Conservation (phyloP, 2,888 invertebrate genomes). For the Aphelenchoides bicaudatus region DNA sequence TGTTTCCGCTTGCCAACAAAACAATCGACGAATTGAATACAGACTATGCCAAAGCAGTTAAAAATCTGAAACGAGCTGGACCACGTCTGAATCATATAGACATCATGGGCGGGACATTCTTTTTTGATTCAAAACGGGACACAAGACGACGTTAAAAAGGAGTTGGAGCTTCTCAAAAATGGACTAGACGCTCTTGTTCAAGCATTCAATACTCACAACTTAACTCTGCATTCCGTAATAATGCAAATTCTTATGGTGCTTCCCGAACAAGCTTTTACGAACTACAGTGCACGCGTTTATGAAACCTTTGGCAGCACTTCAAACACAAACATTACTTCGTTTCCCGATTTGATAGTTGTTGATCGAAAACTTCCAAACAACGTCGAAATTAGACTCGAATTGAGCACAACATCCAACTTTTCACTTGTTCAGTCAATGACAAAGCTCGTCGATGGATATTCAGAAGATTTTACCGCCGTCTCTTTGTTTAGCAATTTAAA, state of each 20-base stretch:
- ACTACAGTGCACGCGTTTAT: not conserved
- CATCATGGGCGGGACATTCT: slow-evolving; percentile 7
- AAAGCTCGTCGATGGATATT: slow-evolving; percentile 7
- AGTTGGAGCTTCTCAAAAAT: not conserved
- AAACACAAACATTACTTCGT: not conserved
- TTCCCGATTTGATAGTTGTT: not conserved
- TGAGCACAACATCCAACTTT: slow-evolving; percentile 3
- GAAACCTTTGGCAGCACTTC: not conserved
- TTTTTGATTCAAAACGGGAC: too few species aligned
- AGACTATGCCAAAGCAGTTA: not conserved
- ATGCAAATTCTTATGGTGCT: slow-evolving; percentile 6
- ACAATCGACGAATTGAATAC: slow-evolving; percentile 1
- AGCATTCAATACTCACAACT: not conserved
- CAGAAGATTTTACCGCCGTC: not conserved
- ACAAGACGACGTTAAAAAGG: not conserved
- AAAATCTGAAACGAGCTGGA: not conserved
- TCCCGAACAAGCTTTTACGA: slow-evolving; percentile 8
- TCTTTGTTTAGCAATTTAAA: not conserved
- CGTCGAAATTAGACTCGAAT: slow-evolving; percentile 4
- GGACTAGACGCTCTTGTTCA: not conserved
- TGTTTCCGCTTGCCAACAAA: not conserved
- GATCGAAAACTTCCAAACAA: too few species aligned
- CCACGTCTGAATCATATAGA: not conserved
- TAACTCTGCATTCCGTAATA: slow-evolving; percentile 4
- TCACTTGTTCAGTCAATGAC: not conserved